Conservation (phyloP, 2,113 vertebrate species). For the Falco punctatus region DNA sequence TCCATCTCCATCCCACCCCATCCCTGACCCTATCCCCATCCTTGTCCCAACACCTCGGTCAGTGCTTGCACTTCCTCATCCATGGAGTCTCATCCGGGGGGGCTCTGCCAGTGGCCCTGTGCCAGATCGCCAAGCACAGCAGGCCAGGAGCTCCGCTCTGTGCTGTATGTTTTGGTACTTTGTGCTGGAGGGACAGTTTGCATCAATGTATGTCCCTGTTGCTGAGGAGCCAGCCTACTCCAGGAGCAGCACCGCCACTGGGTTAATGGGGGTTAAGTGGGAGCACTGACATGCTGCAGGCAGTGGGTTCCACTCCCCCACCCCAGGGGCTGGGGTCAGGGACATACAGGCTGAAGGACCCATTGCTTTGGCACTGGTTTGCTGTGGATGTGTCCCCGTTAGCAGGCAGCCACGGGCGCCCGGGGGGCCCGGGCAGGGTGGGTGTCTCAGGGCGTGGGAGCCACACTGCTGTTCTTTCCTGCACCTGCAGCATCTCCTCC, state of each 20-base stretch:
- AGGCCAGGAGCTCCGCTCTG: background rate
- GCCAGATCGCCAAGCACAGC: background rate
- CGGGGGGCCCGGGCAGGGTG: rapidly evolving
- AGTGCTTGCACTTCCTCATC: background rate
- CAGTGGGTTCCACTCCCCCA: background rate
- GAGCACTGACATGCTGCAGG: background rate
- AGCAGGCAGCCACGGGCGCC: background rate
- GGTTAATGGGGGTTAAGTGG: background rate
- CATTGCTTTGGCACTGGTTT: background rate
- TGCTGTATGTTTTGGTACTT: background rate
- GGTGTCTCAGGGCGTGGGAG: background rate
- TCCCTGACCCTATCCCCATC: background rate
- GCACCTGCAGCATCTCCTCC: slow-evolving; percentile 29
- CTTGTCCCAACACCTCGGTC: rapidly evolving
- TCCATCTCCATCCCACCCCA: background rate
- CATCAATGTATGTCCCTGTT: rapidly evolving
- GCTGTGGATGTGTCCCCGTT: rapidly evolving
- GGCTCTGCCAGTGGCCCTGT: too few relatives aligned
- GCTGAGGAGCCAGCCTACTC: background rate
- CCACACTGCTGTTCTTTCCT: rapidly evolving
- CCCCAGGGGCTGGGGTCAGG: background rate
- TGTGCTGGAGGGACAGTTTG: too few relatives aligned
- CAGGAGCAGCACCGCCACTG: background rate
- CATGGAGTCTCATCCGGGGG: rapidly evolving
- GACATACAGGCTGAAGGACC: background rate